Evolutionary conservation across 2,797 vertebrate genomes (phyloP).

Genomic region (Sphenodon punctatus): DNA sequence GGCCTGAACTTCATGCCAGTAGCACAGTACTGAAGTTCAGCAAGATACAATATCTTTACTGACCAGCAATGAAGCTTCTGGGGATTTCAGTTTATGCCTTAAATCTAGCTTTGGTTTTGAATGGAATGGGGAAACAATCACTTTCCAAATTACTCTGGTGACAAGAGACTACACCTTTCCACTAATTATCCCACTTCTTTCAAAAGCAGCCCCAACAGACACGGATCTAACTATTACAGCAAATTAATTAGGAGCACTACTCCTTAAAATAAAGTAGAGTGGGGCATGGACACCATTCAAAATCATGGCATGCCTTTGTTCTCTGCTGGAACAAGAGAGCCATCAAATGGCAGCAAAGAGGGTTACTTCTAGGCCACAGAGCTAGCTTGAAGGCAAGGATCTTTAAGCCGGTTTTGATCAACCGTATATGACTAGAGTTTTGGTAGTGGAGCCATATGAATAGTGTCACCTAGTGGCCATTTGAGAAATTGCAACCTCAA

Average conservation of each 20-base stretch:
- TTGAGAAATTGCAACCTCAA: not conserved
- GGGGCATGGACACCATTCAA: not conserved
- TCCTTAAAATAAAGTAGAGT: not conserved
- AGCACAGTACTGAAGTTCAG: no score
- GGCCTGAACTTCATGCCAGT: no score
- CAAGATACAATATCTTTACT: no score
- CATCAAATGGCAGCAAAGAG: not conserved
- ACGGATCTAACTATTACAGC: not conserved
- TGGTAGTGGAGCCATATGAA: rapidly evolving
- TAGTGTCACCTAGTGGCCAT: not conserved
- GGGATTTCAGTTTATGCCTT: not conserved
- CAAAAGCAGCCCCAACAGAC: not conserved
- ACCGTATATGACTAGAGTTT: rapidly evolving
- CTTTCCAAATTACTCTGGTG: not conserved
- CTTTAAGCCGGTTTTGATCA: not conserved
- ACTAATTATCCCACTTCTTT: not conserved
- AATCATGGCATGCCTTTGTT: rapidly evolving
- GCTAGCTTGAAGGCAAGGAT: not conserved
- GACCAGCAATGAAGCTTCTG: not conserved
- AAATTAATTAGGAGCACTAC: not conserved
- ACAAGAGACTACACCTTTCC: not conserved
- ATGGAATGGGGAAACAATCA: not conserved
- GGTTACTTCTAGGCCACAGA: not conserved
- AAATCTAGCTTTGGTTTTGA: not conserved
- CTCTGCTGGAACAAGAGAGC: not conserved